These are phyloP conservation scores for Xyrichtys novacula DNA, from an alignment of 2,797 vertebrate species.

Conservation along the genomic window DNA sequence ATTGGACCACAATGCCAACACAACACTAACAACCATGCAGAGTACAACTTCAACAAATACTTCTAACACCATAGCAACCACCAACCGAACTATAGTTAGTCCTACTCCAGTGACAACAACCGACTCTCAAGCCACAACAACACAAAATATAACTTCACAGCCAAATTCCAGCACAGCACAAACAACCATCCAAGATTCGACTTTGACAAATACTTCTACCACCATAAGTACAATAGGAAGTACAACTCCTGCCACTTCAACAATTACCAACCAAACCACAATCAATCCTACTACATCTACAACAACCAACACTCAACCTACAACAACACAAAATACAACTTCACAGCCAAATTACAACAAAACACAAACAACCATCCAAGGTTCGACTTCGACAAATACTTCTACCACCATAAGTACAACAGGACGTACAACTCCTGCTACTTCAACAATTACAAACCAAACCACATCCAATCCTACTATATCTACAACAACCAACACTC, in stretches of 20 bases:
- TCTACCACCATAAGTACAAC: too few species aligned
- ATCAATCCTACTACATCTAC: not conserved
- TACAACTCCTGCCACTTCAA: not conserved
- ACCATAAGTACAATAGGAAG: not conserved
- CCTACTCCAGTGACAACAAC: not conserved
- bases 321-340: too few species aligned
- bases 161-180: not conserved
- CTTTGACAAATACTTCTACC: not conserved
- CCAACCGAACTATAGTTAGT: not conserved
- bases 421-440: not conserved
- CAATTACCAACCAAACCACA: not conserved
- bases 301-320: not conserved
- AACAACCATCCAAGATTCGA: not conserved
- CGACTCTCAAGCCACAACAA: not conserved
- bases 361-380: too few species aligned
- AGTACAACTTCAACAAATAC: not conserved
- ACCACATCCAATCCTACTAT: not conserved
- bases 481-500: too few species aligned
- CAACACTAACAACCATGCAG: not conserved
- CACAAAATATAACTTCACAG: not conserved
- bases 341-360: too few species aligned
- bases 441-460: not conserved
- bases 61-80: too few species aligned
- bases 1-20: not conserved
- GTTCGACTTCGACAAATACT: too few species aligned